Base-by-base conservation (phyloP, 1,140 invertebrate genomes). In the Contarinia nasturtii region DNA sequence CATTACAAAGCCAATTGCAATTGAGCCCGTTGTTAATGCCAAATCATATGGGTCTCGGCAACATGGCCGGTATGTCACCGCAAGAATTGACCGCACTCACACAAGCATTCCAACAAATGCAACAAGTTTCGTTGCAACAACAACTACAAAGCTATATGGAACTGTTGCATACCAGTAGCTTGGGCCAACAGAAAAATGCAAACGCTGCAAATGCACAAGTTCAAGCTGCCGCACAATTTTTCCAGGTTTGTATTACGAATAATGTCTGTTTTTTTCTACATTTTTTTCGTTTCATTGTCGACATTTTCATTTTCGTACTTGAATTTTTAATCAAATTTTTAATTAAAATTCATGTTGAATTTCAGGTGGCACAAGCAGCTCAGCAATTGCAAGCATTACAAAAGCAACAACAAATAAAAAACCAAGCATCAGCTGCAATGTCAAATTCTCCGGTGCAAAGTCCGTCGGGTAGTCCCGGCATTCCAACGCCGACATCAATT, bases 351-450 rank as follows among this genome's bases (percentile, higher is more conserved):
- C 14, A 3, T 40, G 3, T 14, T 36, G 3, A 15, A 4, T 40
- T 15, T 3, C 18, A 80, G 1, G 75, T 86, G 49, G 80, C 80
- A 18, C 81, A 84, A 60, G 80, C 80, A 38, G 80, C 82, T 2
- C 81, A 85, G 60, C 84, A 85, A 51, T 69, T 86, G 34, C 80
- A 86, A 53, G 82, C 81, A 46, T 65, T 84, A 44, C 80, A 86
- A 52, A 82, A 86, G 57, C 75, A 81, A 46, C 82, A 84, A 48
- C 73, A 71, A 51, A 67, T 69, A 55, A 66, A 67, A 42, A 64
- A 66, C 48, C 61, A 67, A 48, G 57, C 65, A 19, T 34, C 59
- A 54, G 42, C 61, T 61, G 21, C 70, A 62, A 58, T 68, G 51
- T 55, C 59, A 57, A 57, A 65, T 54, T 71, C 67, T 2, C 65